phyloP scores from a whole-genome alignment of 2,113 vertebrate genomes.

The Tringa solitaria region DNA sequence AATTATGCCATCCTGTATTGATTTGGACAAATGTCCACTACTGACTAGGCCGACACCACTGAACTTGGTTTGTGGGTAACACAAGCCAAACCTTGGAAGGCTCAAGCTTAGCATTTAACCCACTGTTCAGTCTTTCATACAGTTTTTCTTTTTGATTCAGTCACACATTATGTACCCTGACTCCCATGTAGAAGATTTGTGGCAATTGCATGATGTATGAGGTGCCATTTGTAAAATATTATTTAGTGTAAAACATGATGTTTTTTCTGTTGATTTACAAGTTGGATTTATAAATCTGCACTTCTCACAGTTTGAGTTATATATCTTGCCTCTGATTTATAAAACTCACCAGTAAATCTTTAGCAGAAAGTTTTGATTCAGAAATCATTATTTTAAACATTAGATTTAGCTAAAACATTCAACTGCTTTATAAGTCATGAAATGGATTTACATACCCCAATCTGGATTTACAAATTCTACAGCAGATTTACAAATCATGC shows the following conservation, averaged over 20 bases:
- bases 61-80: neutral
- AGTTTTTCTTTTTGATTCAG: constrained; percentile 51
- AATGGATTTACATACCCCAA: constrained; percentile 70
- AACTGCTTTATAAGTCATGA: constrained; percentile 71
- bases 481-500: constrained; percentile 67
- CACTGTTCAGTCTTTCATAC: constrained; percentile 3
- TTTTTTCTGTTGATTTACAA: constrained; percentile 82
- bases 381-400: constrained; percentile 84
- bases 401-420: constrained; percentile 82
- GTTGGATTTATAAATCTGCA: constrained; percentile 83
- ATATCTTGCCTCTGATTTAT: constrained; percentile 83
- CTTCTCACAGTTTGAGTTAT: constrained; percentile 79
- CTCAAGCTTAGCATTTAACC: neutral
- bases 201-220: constrained; percentile 78
- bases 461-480: constrained; percentile 64
- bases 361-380: constrained; percentile 83
- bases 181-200: constrained; percentile 77
- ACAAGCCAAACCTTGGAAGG: neutral
- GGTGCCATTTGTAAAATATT: constrained; percentile 83
- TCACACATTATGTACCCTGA: constrained; percentile 65
- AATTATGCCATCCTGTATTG: neutral
- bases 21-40: constrained; percentile 32
- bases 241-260: constrained; percentile 84
- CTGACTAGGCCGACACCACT: neutral
- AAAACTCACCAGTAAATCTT: constrained; percentile 84